phyloP scores from a whole-genome alignment of 1,140 invertebrate species.

The Protaetia brevitarsis region DNA sequence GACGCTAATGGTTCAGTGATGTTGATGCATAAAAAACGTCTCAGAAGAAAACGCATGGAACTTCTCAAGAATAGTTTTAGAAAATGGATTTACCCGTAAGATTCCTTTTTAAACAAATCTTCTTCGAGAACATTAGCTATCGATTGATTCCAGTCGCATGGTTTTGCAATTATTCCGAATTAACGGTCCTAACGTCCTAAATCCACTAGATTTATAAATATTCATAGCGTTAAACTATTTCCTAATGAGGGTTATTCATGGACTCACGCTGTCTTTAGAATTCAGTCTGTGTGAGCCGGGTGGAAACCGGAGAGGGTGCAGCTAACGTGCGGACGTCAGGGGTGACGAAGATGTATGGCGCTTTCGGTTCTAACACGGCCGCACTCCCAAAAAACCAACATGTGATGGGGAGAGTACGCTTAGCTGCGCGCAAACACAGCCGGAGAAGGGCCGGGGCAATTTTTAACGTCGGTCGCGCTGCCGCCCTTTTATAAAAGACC shows the following conservation, averaged over 20 bases:
- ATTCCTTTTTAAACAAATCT: no score
- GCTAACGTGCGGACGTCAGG: slow-evolving; percentile 27
- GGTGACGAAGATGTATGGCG: slow-evolving; percentile 32
- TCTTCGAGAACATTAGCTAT: no score
- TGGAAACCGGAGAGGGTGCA: slow-evolving; percentile 23
- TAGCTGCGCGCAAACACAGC: slow-evolving; percentile 19
- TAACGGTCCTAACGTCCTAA: background rate
- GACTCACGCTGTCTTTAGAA: background rate
- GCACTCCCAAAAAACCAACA: slow-evolving; percentile 30
- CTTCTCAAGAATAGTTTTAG: no score
- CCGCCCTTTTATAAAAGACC: background rate
- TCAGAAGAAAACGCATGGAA: no score
- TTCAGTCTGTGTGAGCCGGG: slow-evolving; percentile 9
- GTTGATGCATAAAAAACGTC: no score
- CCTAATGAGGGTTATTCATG: slow-evolving; percentile 21
- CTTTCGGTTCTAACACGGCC: slow-evolving; percentile 27
- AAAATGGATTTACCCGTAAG: no score
- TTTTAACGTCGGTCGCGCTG: slow-evolving; percentile 25
- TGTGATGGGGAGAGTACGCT: slow-evolving; percentile 30
- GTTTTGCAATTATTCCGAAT: background rate
- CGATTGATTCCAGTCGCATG: no score
- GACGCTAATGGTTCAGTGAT: no score
- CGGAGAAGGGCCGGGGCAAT: slow-evolving; percentile 21
- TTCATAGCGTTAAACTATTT: slow-evolving; percentile 11
- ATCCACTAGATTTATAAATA: slow-evolving; percentile 5